Evolutionary conservation across 1,140 invertebrate genomes (phyloP), one percentile per base, ranked within the genome.

Genomic region (Plodia interpunctella): DNA sequence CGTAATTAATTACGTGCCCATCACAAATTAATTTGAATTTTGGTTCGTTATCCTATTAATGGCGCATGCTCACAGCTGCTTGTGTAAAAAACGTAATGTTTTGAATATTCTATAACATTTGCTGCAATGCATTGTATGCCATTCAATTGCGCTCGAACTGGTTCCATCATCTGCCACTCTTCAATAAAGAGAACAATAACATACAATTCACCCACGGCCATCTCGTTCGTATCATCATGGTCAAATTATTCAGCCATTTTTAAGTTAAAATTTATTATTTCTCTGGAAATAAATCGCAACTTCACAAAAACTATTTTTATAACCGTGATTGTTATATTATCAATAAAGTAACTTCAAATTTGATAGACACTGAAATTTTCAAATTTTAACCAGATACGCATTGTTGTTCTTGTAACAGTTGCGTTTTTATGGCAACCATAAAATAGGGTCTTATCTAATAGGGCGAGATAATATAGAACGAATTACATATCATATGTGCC

Each of bases 41-140:
- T 20, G 25, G 10, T 59, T 49, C 35, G 59, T 44, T 53, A 30
- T 18, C 13, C 11, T n/a, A 65, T 38, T 60, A 28, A 49, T 55
- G 60, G 55, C 68, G 68, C 68, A 65, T 65, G 68, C 55, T 65
- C 57, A 25, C 81, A 82, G 79, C 78, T 84, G 78, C 73, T 72
- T 64, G 54, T 58, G 61, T 73, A 76, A 77, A 78, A 77, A 75
- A 68, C 57, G 60, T 55, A 38, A 65, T 62, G 65, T 67, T 68
- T 71, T 62, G 66, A 70, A 70, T 57, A 63, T 63, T 74, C 63
- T 73, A 66, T 66, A 57, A 60, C 56, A 60, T 59, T 65, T 66
- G 64, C 70, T 72, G 53, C 60, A 56, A 56, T 65, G 73, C 74
- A 74, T 73, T 79, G 19, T 50, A 67, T 72, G 55, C 32, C 49